phyloP scores from a whole-genome alignment of 1,140 invertebrate genomes.

The Diorhabda sublineata region DNA sequence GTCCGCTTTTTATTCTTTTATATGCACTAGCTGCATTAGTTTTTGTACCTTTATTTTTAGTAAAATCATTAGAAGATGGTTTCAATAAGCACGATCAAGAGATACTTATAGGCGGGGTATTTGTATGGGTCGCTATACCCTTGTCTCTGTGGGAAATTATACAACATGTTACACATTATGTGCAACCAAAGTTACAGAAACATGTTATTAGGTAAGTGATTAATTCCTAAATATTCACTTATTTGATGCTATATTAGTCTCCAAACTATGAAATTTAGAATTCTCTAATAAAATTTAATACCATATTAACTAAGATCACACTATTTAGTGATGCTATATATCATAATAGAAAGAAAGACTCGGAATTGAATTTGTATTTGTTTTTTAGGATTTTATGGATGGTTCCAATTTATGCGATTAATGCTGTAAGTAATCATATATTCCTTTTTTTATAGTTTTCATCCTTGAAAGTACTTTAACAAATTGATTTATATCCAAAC shows the following conservation, averaged over 20 bases:
- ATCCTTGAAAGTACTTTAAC: neutral
- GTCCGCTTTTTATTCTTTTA: slow-evolving; percentile 72
- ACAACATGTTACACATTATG: slow-evolving; percentile 91
- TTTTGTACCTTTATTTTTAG: slow-evolving; percentile 75
- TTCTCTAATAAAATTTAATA: neutral
- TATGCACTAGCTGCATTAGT: slow-evolving; percentile 79
- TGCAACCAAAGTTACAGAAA: slow-evolving; percentile 87
- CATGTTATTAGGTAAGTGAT: slow-evolving; percentile 79
- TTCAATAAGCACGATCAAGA: slow-evolving; percentile 71
- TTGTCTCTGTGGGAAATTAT: slow-evolving; percentile 93
- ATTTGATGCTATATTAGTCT: too few species aligned
- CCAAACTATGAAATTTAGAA: neutral
- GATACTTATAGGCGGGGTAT: slow-evolving; percentile 81
- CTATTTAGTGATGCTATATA: neutral
- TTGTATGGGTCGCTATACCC: slow-evolving; percentile 85
- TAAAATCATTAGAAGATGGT: slow-evolving; percentile 67
- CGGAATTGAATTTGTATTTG: neutral
- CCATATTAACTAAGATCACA: neutral
- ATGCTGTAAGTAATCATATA: slow-evolving; percentile 70
- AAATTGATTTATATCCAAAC: neutral
- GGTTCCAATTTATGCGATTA: slow-evolving; percentile 94
- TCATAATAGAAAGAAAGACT: neutral
- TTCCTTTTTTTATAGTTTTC: neutral
- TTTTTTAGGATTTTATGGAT: slow-evolving; percentile 89
- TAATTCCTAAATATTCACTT: neutral